These are phyloP conservation scores for Oenanthe oenanthe DNA, from an alignment of 2,113 vertebrate genomes.

Conservation along the genomic window DNA sequence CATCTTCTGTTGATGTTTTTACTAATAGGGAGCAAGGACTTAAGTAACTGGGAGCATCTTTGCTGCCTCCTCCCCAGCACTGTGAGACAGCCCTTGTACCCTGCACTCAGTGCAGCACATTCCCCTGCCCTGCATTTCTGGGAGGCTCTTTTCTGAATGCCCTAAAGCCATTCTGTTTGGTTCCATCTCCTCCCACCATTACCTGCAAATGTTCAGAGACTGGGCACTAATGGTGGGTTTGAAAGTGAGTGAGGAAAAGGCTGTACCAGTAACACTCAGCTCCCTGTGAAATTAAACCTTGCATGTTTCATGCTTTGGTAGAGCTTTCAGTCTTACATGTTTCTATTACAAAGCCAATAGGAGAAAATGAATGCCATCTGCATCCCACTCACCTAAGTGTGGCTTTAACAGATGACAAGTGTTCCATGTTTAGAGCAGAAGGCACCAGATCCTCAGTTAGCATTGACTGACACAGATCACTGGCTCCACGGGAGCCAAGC, in stretches of 20 bases:
- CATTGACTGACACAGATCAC: conserved; percentile 18
- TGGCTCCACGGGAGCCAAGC: conserved; percentile 2
- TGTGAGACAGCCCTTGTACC: background rate
- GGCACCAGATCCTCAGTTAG: background rate
- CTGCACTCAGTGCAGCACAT: background rate
- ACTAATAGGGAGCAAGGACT: background rate
- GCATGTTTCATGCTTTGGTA: background rate
- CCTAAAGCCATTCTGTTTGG: background rate
- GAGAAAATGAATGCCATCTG: conserved; percentile 18
- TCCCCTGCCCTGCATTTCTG: background rate
- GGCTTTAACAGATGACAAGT: background rate
- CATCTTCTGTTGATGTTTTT: background rate
- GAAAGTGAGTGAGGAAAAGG: background rate
- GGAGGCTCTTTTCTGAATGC: background rate
- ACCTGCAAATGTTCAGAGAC: background rate
- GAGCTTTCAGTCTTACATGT: background rate
- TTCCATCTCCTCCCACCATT: background rate
- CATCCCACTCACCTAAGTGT: background rate
- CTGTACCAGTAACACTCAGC: background rate
- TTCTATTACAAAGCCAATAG: background rate
- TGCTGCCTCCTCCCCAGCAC: background rate
- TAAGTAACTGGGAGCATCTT: background rate
- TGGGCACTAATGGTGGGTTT: background rate
- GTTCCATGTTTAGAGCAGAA: conserved; percentile 4
- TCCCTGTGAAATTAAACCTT: background rate